A percentile compares a stretch with the other conserved stretches of the same genome.
Conservation (phyloP, 1,140 invertebrate species). For the Drosophila insularis region DNA sequence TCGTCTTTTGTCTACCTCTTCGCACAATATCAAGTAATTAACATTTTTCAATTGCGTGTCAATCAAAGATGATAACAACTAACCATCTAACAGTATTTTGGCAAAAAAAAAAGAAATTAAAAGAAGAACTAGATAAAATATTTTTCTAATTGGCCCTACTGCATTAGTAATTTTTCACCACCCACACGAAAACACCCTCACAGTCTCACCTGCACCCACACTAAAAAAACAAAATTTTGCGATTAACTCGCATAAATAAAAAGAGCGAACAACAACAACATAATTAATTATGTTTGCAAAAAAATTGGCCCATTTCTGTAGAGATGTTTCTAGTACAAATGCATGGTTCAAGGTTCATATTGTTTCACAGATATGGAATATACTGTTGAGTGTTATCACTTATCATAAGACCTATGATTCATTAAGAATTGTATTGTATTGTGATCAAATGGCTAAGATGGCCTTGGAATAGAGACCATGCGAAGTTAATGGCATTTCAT, state of each 20-base stretch:
- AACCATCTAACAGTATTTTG: constrained; percentile 27
- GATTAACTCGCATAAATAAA: constrained; percentile 1
- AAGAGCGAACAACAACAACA: not conserved
- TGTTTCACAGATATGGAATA: not conserved
- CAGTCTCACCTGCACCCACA: not conserved
- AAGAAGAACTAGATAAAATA: constrained; percentile 8
- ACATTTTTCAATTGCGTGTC: constrained; percentile 69
- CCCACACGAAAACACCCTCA: not conserved
- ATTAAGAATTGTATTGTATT: not conserved
- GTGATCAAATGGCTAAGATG: not conserved
- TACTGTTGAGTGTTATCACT: not conserved
- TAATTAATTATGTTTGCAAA: constrained; percentile 1
- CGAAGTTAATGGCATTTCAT: too few species aligned
- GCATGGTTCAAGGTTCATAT: not conserved
- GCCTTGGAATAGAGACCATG: not conserved
- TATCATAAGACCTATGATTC: not conserved
- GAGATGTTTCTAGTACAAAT: not conserved
- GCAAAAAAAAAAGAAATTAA: constrained; percentile 33
- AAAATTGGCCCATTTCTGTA: not conserved
- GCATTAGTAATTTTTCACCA: constrained; percentile 3
- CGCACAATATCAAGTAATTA: constrained; percentile 69
- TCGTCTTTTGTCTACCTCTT: not conserved
- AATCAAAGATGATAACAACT: constrained; percentile 49
- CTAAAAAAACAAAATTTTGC: not conserved
- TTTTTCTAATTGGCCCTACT: not conserved